A percentile compares a stretch with the other conserved stretches of the same genome.
Evolutionary conservation across 1,140 invertebrate species (phyloP).

Genomic region (Trinorchestia longiramus): DNA sequence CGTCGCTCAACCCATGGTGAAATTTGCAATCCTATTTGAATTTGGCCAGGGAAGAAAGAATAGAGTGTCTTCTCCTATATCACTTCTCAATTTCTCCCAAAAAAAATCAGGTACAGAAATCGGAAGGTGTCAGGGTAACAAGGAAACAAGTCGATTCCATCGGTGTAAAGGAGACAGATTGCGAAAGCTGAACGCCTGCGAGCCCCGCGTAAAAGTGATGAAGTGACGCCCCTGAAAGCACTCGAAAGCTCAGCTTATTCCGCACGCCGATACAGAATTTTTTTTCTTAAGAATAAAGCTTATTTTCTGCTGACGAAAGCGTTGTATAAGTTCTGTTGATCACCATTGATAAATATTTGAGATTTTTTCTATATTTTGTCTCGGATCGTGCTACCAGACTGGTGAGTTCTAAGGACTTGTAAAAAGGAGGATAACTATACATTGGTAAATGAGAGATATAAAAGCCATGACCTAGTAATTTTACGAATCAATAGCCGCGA

Average conservation of each 20-base stretch:
- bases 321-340: background rate
- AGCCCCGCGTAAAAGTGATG: background rate
- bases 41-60: background rate
- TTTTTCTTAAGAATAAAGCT: background rate
- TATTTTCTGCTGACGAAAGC: background rate
- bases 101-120: background rate
- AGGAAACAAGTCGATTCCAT: slow-evolving; percentile 17
- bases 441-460: too few relatives aligned
- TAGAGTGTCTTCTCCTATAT: background rate
- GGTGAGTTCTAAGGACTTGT: too few relatives aligned
- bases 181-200: background rate
- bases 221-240: background rate
- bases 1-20: background rate
- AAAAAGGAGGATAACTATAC: too few relatives aligned
- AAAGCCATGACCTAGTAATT: too few relatives aligned
- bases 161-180: slow-evolving; percentile 1
- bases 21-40: slow-evolving; percentile 49
- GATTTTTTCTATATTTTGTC: background rate
- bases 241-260: background rate
- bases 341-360: background rate
- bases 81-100: background rate
- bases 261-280: background rate
- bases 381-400: too few relatives aligned
- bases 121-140: slow-evolving; percentile 22
- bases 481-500: too few relatives aligned